These are phyloP conservation scores for Serilophus lunatus DNA, from an alignment of 2,113 vertebrate genomes.

Conservation along the genomic window DNA sequence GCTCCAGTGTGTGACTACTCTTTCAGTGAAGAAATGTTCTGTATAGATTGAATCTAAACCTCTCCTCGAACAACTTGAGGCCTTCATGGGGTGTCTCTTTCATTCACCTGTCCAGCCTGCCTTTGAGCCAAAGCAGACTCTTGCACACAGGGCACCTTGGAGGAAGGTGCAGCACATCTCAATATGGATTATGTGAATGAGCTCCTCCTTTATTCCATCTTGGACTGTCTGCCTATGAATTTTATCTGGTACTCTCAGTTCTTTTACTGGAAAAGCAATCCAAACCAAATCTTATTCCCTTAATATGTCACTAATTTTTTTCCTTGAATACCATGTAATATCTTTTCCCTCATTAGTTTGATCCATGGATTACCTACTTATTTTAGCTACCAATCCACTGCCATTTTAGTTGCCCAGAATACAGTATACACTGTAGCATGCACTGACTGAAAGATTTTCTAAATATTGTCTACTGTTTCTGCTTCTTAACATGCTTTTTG, in stretches of 20 bases:
- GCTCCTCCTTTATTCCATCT: not conserved
- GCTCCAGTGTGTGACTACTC: not conserved
- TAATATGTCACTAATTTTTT: not conserved
- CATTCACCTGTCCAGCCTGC: too few relatives aligned
- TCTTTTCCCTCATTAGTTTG: not conserved
- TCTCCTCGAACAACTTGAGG: not conserved
- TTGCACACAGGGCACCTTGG: not conserved
- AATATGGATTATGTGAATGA: not conserved
- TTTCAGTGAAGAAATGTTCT: not conserved
- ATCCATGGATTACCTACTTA: not conserved
- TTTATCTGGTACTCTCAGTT: not conserved
- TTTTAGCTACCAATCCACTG: not conserved
- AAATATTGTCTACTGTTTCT: fast-evolving
- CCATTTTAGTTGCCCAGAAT: not conserved
- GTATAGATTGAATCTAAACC: not conserved
- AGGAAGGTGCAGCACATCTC: not conserved
- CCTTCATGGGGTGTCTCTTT: not conserved
- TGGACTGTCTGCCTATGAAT: not conserved
- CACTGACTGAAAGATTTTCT: not conserved
- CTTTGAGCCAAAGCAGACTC: not conserved
- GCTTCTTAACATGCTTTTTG: not conserved
- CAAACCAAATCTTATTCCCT: not conserved
- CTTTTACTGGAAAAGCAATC: not conserved
- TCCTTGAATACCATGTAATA: not conserved
- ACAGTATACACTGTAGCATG: not conserved